Percentiles rank a stretch among this genome's conserved stretches.
Evolutionary conservation across 2,888 invertebrate genomes (phyloP).

Genomic region (Lasioglossum villosulum): DNA sequence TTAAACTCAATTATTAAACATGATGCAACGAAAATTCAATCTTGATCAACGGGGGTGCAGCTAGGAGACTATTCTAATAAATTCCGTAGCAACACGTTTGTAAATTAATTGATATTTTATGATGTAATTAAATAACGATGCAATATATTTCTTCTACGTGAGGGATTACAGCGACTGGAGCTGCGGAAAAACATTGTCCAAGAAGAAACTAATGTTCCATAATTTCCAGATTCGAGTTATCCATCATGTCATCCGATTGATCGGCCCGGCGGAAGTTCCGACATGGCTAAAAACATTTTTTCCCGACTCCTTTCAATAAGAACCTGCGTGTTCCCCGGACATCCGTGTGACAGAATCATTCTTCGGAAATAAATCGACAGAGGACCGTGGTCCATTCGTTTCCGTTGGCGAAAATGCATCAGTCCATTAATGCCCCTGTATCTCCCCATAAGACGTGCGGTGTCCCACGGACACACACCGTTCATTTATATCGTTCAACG

Average conservation of each 20-base stretch:
- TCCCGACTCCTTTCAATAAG: constrained; percentile 46
- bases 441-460: constrained; percentile 78
- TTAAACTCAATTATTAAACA: not conserved
- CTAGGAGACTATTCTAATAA: not conserved
- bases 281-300: constrained; percentile 5
- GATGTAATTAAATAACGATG: not conserved
- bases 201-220: not conserved
- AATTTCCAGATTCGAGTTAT: not conserved
- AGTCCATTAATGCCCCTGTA: constrained; percentile 83
- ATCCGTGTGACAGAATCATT: constrained; percentile 71
- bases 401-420: constrained; percentile 80
- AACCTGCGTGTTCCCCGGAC: constrained; percentile 54
- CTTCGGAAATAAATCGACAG: constrained; percentile 80
- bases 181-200: not conserved
- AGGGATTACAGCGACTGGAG: not conserved
- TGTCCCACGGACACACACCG: constrained; percentile 77
- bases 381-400: constrained; percentile 79
- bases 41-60: not conserved
- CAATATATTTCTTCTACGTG: not conserved
- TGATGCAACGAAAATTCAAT: not conserved
- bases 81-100: not conserved
- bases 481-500: constrained; percentile 81
- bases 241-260: not conserved
- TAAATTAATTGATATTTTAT: not conserved
- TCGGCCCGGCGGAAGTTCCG: not conserved